phyloP scores from a whole-genome alignment of 2,797 vertebrate species.

The Esox masquinongy region DNA sequence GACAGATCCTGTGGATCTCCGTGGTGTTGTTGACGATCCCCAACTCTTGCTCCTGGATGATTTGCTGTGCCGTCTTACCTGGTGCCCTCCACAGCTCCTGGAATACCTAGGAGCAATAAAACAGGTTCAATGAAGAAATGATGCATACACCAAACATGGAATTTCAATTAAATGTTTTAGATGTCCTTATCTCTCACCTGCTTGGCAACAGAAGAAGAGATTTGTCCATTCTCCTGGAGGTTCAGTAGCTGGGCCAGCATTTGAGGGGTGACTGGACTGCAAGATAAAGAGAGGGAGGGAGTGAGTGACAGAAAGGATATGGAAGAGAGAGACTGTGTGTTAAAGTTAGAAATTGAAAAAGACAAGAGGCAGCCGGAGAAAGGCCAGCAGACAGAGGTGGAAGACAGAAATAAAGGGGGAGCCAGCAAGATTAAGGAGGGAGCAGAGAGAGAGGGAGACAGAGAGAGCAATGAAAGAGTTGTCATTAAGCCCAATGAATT shows the following conservation, averaged over 20 bases:
- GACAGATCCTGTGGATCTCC: conserved; percentile 85
- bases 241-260: conserved; percentile 87
- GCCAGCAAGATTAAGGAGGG: background rate
- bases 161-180: background rate
- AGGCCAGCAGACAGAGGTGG: background rate
- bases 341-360: conserved; percentile 78
- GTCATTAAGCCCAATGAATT: background rate
- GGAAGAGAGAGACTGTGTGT: conserved; percentile 77
- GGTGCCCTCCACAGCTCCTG: conserved; percentile 84
- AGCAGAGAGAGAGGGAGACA: background rate
- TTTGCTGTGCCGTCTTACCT: conserved; percentile 78
- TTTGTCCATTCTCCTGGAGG: conserved; percentile 80
- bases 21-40: conserved; percentile 77
- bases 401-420: background rate
- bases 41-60: conserved; percentile 84
- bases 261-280: conserved; percentile 80
- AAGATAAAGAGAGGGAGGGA: background rate
- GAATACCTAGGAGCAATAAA: conserved; percentile 79
- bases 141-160: background rate
- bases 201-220: conserved; percentile 89
- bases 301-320: background rate
- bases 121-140: background rate
- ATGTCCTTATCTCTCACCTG: conserved; percentile 71
- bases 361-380: conserved; percentile 77
- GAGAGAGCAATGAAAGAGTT: background rate